phyloP scores from a whole-genome alignment of 1,140 invertebrate genomes.

The Calycopis cecrops region DNA sequence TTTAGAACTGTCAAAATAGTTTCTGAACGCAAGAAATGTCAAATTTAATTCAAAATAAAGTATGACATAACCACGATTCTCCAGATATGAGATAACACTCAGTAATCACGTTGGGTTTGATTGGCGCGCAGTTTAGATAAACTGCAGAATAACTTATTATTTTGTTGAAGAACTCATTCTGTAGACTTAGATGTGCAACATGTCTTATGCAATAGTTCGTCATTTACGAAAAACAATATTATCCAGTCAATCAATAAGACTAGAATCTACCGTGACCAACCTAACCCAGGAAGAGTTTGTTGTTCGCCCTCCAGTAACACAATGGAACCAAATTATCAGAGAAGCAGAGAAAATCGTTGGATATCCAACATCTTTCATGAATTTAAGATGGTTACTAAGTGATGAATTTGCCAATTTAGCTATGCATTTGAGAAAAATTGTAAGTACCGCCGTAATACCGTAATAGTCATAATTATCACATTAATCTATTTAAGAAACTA shows the following conservation, averaged over 20 bases:
- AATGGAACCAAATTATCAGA: slow-evolving; percentile 74
- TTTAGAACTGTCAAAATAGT: background rate
- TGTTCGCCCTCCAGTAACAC: slow-evolving; percentile 55
- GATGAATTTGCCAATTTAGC: slow-evolving; percentile 94
- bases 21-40: slow-evolving; percentile 30
- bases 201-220: slow-evolving; percentile 56
- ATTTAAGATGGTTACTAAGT: slow-evolving; percentile 88
- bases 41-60: slow-evolving; percentile 36
- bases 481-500: too few relatives aligned
- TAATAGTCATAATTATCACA: too few relatives aligned
- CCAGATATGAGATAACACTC: slow-evolving; percentile 1
- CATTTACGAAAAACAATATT: slow-evolving; percentile 48
- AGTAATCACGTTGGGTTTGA: too few relatives aligned
- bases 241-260: slow-evolving; percentile 45
- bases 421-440: slow-evolving; percentile 88
- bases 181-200: slow-evolving; percentile 15
- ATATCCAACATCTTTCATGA: slow-evolving; percentile 93
- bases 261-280: slow-evolving; percentile 58
- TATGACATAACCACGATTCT: slow-evolving; percentile 48
- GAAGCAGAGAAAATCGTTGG: slow-evolving; percentile 95
- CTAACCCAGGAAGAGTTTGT: slow-evolving; percentile 58
- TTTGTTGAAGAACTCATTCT: too few relatives aligned
- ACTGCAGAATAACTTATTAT: too few relatives aligned
- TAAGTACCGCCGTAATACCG: slow-evolving; percentile 52
- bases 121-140: too few relatives aligned